phyloP scores from a whole-genome alignment of 2,113 vertebrate genomes.

The Scomber scombrus region DNA sequence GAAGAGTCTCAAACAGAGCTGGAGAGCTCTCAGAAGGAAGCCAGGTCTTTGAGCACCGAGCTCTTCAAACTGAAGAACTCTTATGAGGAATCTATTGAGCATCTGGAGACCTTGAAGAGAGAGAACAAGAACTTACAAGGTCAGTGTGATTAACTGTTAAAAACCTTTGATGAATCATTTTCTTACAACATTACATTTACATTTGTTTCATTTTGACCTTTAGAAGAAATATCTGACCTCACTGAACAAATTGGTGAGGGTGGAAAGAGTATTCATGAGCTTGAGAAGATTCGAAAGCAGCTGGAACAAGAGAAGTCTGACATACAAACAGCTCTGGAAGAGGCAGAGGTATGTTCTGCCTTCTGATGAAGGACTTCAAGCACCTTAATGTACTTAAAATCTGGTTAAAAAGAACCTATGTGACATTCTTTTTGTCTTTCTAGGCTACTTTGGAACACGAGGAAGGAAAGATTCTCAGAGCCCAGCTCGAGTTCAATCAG shows the following conservation, averaged over 20 bases:
- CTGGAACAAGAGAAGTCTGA: slow-evolving; percentile 90
- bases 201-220: not conserved
- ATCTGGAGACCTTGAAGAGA: slow-evolving; percentile 84
- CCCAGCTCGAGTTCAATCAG: slow-evolving; percentile 92
- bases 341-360: slow-evolving; percentile 86
- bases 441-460: slow-evolving; percentile 93
- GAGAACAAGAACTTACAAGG: slow-evolving; percentile 85
- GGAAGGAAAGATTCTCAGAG: slow-evolving; percentile 92
- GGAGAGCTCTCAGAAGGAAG: slow-evolving; percentile 88
- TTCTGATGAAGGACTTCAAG: not conserved
- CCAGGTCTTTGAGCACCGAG: slow-evolving; percentile 86
- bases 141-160: not conserved
- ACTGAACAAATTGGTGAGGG: slow-evolving; percentile 90
- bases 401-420: not conserved
- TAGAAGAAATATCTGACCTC: slow-evolving; percentile 85
- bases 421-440: not conserved
- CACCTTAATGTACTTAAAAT: not conserved
- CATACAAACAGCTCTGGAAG: slow-evolving; percentile 89
- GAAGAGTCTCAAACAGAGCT: slow-evolving; percentile 89
- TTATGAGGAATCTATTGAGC: slow-evolving; percentile 83
- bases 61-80: slow-evolving; percentile 87
- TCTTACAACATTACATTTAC: not conserved
- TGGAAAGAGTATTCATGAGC: slow-evolving; percentile 89
- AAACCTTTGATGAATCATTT: too few relatives aligned
- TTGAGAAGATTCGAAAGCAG: slow-evolving; percentile 91